Evolutionary conservation across 2,797 vertebrate genomes (phyloP).

Genomic region (Ceyx erithaca): DNA sequence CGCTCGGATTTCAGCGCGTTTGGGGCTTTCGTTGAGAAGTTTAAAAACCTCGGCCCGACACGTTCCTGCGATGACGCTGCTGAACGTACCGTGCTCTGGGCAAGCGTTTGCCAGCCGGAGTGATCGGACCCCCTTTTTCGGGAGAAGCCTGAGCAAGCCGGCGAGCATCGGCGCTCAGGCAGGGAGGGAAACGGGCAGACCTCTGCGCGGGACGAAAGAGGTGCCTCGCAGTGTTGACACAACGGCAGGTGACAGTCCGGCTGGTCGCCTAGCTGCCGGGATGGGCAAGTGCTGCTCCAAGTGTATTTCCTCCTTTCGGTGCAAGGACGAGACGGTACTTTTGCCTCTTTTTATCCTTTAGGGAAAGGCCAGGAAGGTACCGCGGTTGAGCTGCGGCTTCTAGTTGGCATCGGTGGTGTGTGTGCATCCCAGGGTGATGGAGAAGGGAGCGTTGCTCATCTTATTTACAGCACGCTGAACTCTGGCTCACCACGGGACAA

Average conservation of each 20-base stretch:
- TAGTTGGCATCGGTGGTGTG: neutral
- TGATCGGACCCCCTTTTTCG: neutral
- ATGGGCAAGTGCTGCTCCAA: conserved; percentile 89
- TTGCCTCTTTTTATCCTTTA: conserved; percentile 54
- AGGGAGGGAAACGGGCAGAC: neutral
- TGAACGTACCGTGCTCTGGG: neutral
- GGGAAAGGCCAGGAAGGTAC: neutral
- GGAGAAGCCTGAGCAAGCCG: neutral
- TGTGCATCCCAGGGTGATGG: neutral
- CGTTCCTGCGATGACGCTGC: neutral
- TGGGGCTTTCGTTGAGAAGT: neutral
- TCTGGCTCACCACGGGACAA: neutral
- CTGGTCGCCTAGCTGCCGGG: conserved; percentile 19
- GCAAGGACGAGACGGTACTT: conserved; percentile 88
- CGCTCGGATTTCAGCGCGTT: neutral
- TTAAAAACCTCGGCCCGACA: neutral
- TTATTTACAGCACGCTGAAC: neutral
- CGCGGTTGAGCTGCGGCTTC: neutral
- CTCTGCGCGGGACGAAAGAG: neutral
- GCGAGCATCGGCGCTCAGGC: neutral
- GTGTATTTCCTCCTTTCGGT: conserved; percentile 78
- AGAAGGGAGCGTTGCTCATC: neutral
- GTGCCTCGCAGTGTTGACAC: neutral
- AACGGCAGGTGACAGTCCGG: neutral
- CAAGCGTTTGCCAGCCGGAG: neutral